phyloP scores from a whole-genome alignment of 2,797 vertebrate species.

The Clarias pachynema region DNA sequence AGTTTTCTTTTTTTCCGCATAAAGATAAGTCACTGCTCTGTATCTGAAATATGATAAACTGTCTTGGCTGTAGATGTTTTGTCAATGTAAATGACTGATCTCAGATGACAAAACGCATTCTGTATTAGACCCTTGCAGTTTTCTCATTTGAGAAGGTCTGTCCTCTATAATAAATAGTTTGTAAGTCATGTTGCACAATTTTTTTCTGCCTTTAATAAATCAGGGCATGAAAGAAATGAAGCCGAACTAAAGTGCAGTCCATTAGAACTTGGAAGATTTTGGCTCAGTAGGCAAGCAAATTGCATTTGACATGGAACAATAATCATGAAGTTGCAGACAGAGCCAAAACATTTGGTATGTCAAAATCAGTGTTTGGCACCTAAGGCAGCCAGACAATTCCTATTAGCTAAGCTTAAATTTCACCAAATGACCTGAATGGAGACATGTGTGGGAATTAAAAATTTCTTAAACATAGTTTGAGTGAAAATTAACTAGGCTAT shows the following conservation, averaged over 20 bases:
- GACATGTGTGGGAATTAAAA: neutral
- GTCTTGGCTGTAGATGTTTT: neutral
- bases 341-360: neutral
- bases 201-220: neutral
- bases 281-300: neutral
- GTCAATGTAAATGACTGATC: neutral
- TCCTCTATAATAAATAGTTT: constrained; percentile 8
- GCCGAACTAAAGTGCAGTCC: constrained; percentile 9
- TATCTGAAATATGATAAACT: neutral
- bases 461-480: neutral
- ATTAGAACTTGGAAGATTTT: neutral
- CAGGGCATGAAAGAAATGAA: constrained; percentile 7
- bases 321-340: neutral
- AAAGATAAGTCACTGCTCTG: neutral
- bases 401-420: neutral
- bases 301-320: constrained; percentile 4
- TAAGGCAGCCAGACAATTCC: neutral
- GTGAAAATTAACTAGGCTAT: no score
- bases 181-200: neutral
- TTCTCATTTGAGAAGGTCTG: neutral
- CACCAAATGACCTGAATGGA: neutral
- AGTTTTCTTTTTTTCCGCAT: neutral
- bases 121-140: neutral
- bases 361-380: neutral
- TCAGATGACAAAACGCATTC: neutral